Conservation (phyloP, 2,113 vertebrate genomes). For the cattle (Bos taurus) region ARS-UCD2.0 NC_037331.1:91810001-91810500, state of each 20-base stretch:
- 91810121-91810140: background rate
- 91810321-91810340: background rate
- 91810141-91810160: background rate
- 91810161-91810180: background rate
- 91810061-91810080: background rate
- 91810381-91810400: background rate
- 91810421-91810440: background rate
- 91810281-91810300: background rate
- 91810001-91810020: background rate
- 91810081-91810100: background rate
- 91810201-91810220: background rate
- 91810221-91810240: background rate
- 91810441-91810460: background rate
- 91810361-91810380: background rate
- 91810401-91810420: slow-evolving; percentile 42
- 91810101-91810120: slow-evolving; percentile 1
- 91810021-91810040: background rate
- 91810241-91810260: background rate
- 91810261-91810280: background rate
- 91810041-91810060: background rate
- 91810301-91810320: background rate
- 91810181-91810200: background rate
- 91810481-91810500: background rate
- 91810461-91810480: background rate
- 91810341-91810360: background rate